These are phyloP conservation scores for Pseudorhombus dupliciocellatus DNA, from an alignment of 2,113 vertebrate genomes.

Conservation along the genomic window DNA sequence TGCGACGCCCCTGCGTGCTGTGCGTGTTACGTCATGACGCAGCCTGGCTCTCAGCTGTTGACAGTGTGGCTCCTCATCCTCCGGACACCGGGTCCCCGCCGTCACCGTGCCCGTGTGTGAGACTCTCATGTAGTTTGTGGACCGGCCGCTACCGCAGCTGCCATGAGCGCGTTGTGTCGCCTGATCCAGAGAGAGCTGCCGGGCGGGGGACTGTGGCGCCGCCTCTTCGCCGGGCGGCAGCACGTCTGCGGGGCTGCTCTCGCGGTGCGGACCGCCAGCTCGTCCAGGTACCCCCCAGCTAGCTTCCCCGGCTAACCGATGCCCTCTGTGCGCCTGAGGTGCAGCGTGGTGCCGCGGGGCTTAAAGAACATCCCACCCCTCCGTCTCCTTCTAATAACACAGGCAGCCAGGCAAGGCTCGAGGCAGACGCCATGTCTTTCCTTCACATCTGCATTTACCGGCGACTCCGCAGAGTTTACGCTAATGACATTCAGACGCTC, in stretches of 20 bases:
- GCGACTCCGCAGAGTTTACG: not conserved
- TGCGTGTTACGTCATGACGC: constrained; percentile 64
- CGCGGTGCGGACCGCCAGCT: constrained; percentile 56
- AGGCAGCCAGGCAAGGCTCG: too few species aligned
- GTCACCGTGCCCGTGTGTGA: not conserved
- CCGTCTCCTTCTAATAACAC: too few species aligned
- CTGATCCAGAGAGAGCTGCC: constrained; percentile 65
- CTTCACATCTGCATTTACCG: not conserved
- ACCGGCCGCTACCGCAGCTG: constrained; percentile 37
- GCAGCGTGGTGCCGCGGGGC: not conserved
- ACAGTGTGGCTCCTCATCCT: not conserved
- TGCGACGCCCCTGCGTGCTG: fast-evolving
- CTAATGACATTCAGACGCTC: constrained; percentile 48
- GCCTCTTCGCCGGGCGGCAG: constrained; percentile 46
- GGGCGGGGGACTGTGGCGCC: constrained; percentile 46
- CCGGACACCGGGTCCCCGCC: not conserved
- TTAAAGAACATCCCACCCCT: not conserved
- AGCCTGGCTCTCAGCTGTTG: constrained; percentile 58
- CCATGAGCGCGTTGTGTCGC: constrained; percentile 79
- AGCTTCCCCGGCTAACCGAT: constrained; percentile 27
- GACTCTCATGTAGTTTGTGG: constrained; percentile 48
- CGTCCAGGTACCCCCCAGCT: constrained; percentile 66
- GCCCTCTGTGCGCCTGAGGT: constrained; percentile 35
- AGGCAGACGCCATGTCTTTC: too few species aligned
- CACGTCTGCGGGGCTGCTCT: constrained; percentile 40